These are phyloP conservation scores for Eurystomus glaucurus DNA, from an alignment of 2,797 vertebrate genomes.

Conservation along the genomic window DNA sequence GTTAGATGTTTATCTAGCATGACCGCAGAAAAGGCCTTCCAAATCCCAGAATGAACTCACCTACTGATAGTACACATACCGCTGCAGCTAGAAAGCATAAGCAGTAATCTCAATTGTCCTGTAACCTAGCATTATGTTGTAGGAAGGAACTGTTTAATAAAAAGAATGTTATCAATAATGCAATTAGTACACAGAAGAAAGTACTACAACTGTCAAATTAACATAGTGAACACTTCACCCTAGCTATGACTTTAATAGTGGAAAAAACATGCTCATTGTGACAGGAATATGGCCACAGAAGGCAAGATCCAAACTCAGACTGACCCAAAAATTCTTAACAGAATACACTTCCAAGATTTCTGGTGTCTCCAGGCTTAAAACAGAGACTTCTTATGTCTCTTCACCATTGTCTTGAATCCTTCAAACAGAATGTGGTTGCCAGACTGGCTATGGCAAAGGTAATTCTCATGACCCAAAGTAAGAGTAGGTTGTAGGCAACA, in stretches of 20 bases:
- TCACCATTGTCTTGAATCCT: background rate
- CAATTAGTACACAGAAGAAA: background rate
- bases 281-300: background rate
- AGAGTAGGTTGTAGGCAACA: background rate
- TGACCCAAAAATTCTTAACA: background rate
- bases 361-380: background rate
- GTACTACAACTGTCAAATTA: background rate
- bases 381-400: background rate
- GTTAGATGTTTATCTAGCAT: background rate
- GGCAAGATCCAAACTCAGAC: background rate
- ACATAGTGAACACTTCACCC: background rate
- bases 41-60: background rate
- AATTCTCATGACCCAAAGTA: background rate
- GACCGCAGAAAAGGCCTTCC: background rate
- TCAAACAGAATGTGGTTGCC: background rate
- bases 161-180: background rate
- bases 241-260: background rate
- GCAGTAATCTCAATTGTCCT: background rate
- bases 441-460: background rate
- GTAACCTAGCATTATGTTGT: background rate
- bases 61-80: background rate
- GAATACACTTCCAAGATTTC: background rate
- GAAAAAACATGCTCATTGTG: background rate
- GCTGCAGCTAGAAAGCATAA: background rate
- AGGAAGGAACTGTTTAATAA: background rate